Conservation (phyloP, 2,113 vertebrate species). For the Microcebus tavaratra region DNA sequence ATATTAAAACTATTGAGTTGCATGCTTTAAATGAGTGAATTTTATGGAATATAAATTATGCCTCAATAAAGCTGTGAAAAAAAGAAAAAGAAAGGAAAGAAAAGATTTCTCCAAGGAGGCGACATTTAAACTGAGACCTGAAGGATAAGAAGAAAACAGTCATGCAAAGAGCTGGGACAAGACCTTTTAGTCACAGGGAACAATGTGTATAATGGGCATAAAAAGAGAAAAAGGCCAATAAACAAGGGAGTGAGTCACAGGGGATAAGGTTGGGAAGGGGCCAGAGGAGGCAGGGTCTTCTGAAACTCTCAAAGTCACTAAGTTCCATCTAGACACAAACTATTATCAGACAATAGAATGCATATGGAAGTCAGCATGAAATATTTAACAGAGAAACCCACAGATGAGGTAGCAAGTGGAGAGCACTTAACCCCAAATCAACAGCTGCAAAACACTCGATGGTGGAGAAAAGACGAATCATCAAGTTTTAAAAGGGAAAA, state of each 20-base stretch:
- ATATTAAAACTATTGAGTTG: neutral
- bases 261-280: neutral
- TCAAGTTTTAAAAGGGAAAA: neutral
- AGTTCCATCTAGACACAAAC: neutral
- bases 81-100: neutral
- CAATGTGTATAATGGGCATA: neutral
- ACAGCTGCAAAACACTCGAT: neutral
- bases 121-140: slow-evolving; percentile 13
- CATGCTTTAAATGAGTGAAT: neutral
- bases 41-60: neutral
- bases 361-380: neutral
- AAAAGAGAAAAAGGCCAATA: neutral
- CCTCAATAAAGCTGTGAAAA: neutral
- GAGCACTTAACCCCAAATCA: neutral
- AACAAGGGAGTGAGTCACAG: neutral
- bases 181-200: neutral
- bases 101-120: neutral
- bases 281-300: neutral
- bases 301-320: neutral
- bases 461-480: neutral
- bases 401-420: neutral
- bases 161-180: neutral
- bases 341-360: neutral
- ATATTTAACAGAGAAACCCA: neutral
- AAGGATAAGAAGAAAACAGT: neutral